Conservation (phyloP, 2,797 vertebrate species). For the Rhynchotus rufescens region DNA sequence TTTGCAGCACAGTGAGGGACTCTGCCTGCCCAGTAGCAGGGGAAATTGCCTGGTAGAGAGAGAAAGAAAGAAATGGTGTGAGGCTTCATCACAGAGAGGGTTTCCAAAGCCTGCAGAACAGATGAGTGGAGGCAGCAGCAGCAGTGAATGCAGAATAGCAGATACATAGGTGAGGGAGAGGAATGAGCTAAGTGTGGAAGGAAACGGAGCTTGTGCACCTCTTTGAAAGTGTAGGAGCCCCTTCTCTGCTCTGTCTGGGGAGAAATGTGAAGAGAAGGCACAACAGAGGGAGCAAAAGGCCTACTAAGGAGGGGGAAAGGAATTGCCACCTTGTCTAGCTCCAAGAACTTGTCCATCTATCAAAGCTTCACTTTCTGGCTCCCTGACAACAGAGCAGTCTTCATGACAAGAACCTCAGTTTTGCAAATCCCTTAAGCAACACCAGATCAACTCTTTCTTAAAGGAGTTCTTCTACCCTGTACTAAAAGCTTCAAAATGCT, state of each 20-base stretch:
- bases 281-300: not conserved
- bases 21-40: not conserved
- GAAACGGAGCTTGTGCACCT: not conserved
- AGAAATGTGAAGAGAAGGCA: not conserved
- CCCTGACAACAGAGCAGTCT: not conserved
- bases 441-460: conserved; percentile 52
- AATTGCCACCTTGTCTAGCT: not conserved
- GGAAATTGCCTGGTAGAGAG: not conserved
- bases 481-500: conserved; percentile 62
- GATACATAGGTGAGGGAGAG: not conserved
- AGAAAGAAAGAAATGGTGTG: not conserved
- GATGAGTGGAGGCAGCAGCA: not conserved
- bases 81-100: not conserved
- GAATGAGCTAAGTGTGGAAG: not conserved
- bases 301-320: not conserved
- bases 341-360: not conserved
- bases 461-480: conserved; percentile 44
- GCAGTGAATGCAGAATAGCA: not conserved
- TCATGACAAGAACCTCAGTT: not conserved
- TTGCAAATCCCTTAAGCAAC: conserved; percentile 46
- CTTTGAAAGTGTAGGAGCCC: not conserved
- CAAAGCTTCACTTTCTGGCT: not conserved
- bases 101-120: not conserved
- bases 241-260: not conserved
- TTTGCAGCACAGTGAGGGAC: not conserved